Evolutionary conservation across 2,113 vertebrate genomes (phyloP), one percentile per base, ranked within the genome.

Genomic region (Mustela nigripes): DNA sequence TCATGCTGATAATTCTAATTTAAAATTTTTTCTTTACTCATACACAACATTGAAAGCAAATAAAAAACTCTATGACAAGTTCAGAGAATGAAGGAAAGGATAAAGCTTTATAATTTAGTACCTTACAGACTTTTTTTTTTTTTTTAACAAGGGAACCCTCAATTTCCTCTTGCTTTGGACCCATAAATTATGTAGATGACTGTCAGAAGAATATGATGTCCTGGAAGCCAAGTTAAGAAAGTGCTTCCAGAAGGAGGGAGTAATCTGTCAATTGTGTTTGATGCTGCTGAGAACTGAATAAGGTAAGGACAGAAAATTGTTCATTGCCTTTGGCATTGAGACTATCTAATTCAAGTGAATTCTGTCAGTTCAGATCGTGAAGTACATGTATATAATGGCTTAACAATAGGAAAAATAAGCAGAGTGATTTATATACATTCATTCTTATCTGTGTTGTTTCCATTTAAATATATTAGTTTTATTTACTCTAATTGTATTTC

Each of bases 391-490:
- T 85, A 16, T 53, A 74, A 67, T 56, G 81, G 24, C 50, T 91
- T 85, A 62, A 71, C 7, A 92, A 14, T 62, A 71, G 28, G 56
- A 69, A 74, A 89, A 82, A 28, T 65, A 63, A 83, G 11, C 11
- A 4, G 3, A 26, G 28, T 9, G 4, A 4, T 22, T 63, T 80
- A 53, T 80, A 53, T 76, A 74, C 2, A 56, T 19, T 84, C 26
- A n/a, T 85, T 96, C 92, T 94, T 33, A 67, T 58, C 18, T 86
- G 7, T 65, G 58, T 73, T 74, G 28, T 92, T 95, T 81, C 39
- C 33, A 45, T 36, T 89, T 80, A 97, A 80, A 92, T 33, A 31
- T 36, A n/a, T 79, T 63, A 53, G 7, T 48, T 87, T 81, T 85
- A 83, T 91, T 92, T 86, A 63, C 71, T 85, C 63, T 80, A 89